Evolutionary conservation across 2,113 vertebrate genomes (phyloP).

Genomic region (Upupa epops): DNA sequence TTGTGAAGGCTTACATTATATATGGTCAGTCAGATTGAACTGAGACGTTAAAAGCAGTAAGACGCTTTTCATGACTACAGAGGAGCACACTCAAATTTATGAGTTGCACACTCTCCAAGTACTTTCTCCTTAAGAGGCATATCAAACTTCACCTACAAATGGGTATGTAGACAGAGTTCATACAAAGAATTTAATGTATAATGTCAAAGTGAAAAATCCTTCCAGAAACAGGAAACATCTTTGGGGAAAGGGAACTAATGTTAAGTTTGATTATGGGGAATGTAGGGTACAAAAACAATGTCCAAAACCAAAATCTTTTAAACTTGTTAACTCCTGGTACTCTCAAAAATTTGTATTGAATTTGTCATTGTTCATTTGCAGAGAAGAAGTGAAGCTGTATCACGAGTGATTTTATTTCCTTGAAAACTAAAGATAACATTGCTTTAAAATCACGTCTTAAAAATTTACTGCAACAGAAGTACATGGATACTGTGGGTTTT

Average conservation of each 20-base stretch:
- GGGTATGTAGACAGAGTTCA: background rate
- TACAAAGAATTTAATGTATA: background rate
- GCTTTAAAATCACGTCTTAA: background rate
- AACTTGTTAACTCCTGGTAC: background rate
- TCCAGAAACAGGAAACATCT: background rate
- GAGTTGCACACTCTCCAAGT: background rate
- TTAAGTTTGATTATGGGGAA: background rate
- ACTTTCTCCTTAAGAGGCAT: background rate
- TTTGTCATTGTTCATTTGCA: background rate
- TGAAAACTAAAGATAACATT: background rate
- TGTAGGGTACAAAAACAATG: background rate
- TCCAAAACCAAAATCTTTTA: background rate
- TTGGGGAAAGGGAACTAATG: background rate
- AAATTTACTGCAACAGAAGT: background rate
- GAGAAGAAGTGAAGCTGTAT: background rate
- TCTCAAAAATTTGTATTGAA: background rate
- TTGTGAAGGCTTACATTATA: background rate
- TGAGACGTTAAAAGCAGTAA: background rate
- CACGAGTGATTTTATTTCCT: background rate
- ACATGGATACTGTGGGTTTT: background rate
- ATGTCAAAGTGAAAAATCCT: background rate
- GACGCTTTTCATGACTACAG: background rate
- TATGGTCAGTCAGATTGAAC: background rate
- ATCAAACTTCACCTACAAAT: background rate
- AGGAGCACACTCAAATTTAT: background rate